A percentile compares a stretch with the other conserved stretches of the same genome.
Evolutionary conservation across 2,113 vertebrate species (phyloP).

Genomic region (Tachysurus vachellii): DNA sequence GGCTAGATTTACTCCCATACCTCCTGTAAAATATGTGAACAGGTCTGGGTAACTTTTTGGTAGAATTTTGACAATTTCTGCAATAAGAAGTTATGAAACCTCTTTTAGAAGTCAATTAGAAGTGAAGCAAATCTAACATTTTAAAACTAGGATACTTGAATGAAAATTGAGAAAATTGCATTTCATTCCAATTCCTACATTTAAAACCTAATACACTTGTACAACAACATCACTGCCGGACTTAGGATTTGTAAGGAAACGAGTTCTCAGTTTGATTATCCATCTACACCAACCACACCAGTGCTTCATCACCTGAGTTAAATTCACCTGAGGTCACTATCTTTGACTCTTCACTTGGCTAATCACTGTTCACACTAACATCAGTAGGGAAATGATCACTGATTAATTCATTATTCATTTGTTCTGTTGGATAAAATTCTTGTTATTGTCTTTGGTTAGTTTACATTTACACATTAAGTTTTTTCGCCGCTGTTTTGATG

Average conservation of each 20-base stretch:
- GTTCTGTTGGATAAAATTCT: neutral
- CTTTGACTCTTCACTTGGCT: neutral
- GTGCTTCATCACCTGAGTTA: neutral
- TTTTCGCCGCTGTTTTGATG: neutral
- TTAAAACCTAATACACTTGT: neutral
- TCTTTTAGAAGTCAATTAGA: neutral
- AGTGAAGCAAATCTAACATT: neutral
- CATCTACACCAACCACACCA: neutral
- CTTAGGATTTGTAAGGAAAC: neutral
- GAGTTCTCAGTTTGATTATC: neutral
- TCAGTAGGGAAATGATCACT: neutral
- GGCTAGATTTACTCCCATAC: neutral
- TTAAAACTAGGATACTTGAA: too few relatives aligned
- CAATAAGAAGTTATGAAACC: neutral
- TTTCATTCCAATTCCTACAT: neutral
- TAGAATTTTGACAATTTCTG: neutral
- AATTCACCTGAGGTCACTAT: neutral
- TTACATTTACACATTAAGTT: neutral
- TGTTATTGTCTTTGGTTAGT: neutral
- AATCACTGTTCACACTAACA: neutral
- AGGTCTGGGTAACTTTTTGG: neutral
- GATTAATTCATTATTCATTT: neutral
- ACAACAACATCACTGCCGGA: neutral
- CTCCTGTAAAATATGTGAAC: neutral
- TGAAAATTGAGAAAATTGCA: neutral